phyloP scores from a whole-genome alignment of 2,113 vertebrate species.

The human region GRCh38 chr18:62941501-62942000 shows the following conservation, averaged over 20 bases:
- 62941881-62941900: constrained; percentile 98
- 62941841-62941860: constrained; percentile 94
- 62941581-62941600: neutral
- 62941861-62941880: constrained; percentile 93
- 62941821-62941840: constrained; percentile 98
- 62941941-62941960: neutral
- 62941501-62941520: neutral
- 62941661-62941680: neutral
- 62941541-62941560: too few relatives aligned
- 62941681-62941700: neutral
- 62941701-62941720: constrained; percentile 85
- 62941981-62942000: neutral
- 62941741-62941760: constrained; percentile 96
- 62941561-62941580: neutral
- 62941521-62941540: neutral
- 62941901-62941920: constrained; percentile 98
- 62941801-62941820: constrained; percentile 97
- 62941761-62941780: constrained; percentile 95
- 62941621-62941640: neutral
- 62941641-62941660: neutral
- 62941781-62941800: constrained; percentile 94
- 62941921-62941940: neutral
- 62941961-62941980: neutral
- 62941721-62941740: constrained; percentile 95
- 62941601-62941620: neutral